Evolutionary conservation across 2,888 invertebrate species (phyloP), one percentile per base, ranked within the genome.

Genomic region (Parnassius apollo): DNA sequence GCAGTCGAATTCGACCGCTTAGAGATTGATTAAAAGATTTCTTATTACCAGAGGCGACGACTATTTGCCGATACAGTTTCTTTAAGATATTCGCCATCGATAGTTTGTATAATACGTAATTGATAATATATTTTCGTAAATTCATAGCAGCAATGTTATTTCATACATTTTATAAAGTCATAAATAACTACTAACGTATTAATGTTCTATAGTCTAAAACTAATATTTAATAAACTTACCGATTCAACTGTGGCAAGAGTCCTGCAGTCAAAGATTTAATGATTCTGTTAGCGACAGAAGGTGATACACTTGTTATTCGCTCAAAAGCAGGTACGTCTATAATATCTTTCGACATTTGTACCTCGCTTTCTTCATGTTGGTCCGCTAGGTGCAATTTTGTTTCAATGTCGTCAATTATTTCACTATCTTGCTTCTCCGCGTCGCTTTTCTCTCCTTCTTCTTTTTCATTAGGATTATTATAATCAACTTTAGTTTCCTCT

Each of bases 221-320:
- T 48, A 48, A 48, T 48, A 48, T 49, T 57, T 22, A 12, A 25
- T 10, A 12, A 13, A 73, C 86, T 81, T 74, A 93, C 78, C 94
- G 94, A 79, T 97, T 95, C 1, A 99, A 86, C 66, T 96, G 95
- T 0, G 98, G 98, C 66, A 99, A 84, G 13, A 98, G 88, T 53
- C 94, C 93, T 35, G 93, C 93, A 9, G 95, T 93, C 63, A 97
- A 94, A 9, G 93, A 93, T 61, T 93, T 91, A 59, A 97, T 94
- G 4, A 98, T 95, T 73, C 94, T 93, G 59, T 94, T 96, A 11
- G 97, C 96, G 42, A 95, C 94, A 25, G 94, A 94, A 9, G 94
- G 94, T 2, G 95, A 94, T 7, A 97, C 91, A 53, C 93, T 78
- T 0, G 93, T 92, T 51, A 92, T 78, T 72, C 92, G 85, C 66